A percentile compares a stretch with the other conserved stretches of the same genome.
Conservation (phyloP, 2,113 vertebrate genomes). For the Camelus dromedarius region DNA sequence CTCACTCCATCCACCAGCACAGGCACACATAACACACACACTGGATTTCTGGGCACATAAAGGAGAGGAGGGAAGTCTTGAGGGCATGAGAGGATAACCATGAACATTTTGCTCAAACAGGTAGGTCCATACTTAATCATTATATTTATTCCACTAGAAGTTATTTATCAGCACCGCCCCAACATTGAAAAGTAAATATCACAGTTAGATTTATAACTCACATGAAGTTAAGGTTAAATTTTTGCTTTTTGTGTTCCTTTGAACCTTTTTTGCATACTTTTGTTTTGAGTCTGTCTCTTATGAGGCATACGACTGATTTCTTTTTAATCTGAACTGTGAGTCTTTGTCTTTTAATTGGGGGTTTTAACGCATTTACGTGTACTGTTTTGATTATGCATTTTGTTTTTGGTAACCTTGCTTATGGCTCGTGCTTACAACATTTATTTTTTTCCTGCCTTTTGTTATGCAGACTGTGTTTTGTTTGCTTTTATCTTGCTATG, state of each 20-base stretch:
- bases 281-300: neutral
- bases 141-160: neutral
- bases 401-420: conserved; percentile 5
- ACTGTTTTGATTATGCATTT: neutral
- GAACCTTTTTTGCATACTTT: neutral
- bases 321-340: neutral
- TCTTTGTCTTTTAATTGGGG: neutral
- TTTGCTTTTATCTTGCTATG: neutral
- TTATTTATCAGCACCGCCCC: neutral
- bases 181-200: neutral
- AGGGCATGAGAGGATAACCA: neutral
- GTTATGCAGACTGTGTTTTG: neutral
- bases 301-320: neutral
- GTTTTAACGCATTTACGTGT: neutral
- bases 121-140: neutral
- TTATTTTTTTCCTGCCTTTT: neutral
- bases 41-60: neutral
- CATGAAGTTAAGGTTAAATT: neutral
- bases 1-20: no score
- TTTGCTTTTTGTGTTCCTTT: conserved; percentile 13
- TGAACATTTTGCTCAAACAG: neutral
- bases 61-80: no score
- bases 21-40: neutral
- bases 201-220: neutral
- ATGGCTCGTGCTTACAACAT: neutral